Evolutionary conservation across 2,888 invertebrate genomes (phyloP).

Genomic region (Macrophya alboannulata): DNA sequence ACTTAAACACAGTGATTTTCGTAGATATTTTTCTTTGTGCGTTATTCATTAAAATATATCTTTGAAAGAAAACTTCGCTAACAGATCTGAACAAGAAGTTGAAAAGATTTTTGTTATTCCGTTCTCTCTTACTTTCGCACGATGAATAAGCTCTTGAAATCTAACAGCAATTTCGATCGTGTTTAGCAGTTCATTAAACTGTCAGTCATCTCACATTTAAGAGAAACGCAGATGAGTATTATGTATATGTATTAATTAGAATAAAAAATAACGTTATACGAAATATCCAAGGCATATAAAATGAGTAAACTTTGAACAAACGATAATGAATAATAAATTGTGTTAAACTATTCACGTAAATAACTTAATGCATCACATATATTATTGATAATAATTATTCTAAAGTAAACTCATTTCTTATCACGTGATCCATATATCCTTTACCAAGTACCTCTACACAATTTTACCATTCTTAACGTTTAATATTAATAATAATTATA

Average conservation of each 20-base stretch:
- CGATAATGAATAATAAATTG: slow-evolving; percentile 18
- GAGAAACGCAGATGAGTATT: slow-evolving; percentile 30
- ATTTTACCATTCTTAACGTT: background rate
- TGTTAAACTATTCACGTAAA: slow-evolving; percentile 15
- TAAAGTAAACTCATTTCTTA: slow-evolving; percentile 64
- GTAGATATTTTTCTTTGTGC: background rate
- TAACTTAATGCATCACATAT: slow-evolving; percentile 22
- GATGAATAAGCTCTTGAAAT: background rate
- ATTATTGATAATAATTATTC: slow-evolving; percentile 45
- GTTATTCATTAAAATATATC: slow-evolving; percentile 14
- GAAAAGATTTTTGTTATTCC: background rate
- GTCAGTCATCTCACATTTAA: background rate
- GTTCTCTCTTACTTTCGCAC: background rate
- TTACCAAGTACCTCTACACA: slow-evolving; percentile 34
- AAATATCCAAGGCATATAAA: slow-evolving; percentile 57
- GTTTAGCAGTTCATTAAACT: background rate
- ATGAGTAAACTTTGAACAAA: slow-evolving; percentile 63
- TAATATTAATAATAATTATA: background rate
- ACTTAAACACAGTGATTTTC: background rate
- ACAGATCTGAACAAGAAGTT: background rate
- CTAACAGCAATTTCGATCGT: background rate
- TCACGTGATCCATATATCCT: slow-evolving; percentile 71
- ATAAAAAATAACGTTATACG: background rate
- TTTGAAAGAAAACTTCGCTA: background rate
- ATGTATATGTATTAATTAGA: background rate